Conservation (phyloP, 2,113 vertebrate genomes). For the Eublepharis macularius region DNA sequence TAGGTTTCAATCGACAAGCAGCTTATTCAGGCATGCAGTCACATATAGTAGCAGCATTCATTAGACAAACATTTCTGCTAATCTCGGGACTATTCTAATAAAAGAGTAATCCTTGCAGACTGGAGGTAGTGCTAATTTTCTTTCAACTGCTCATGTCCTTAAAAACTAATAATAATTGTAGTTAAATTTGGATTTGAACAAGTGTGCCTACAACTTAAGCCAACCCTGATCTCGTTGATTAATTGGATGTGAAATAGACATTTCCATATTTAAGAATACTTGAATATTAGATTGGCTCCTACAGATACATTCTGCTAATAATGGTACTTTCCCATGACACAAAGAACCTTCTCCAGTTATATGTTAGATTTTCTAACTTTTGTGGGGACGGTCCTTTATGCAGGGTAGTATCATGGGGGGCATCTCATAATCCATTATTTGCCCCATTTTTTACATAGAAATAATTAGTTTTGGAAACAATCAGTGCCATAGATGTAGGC, state of each 20-base stretch:
- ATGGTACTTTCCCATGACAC: too few species aligned
- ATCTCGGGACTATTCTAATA: conserved; percentile 70
- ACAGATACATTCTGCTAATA: too few species aligned
- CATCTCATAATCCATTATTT: neutral
- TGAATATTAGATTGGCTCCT: neutral
- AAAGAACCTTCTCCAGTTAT: too few species aligned
- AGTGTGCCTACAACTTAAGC: conserved; percentile 39
- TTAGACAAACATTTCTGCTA: conserved; percentile 73
- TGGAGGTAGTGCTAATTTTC: conserved; percentile 45
- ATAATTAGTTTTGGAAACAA: neutral
- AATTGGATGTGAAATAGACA: neutral
- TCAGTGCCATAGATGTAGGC: neutral
- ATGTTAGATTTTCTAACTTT: too few species aligned
- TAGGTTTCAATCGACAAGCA: conserved; percentile 65
- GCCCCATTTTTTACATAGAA: neutral
- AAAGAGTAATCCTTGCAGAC: conserved; percentile 63
- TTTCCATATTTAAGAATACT: neutral
- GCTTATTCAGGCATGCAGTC: conserved; percentile 70
- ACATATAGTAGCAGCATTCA: conserved; percentile 77
- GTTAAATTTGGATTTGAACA: conserved; percentile 48
- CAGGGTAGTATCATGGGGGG: neutral
- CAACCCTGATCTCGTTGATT: conserved; percentile 21
- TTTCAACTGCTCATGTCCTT: conserved; percentile 51
- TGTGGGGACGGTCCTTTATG: neutral
- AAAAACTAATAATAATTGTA: conserved; percentile 50